Evolutionary conservation across 1,140 invertebrate species (phyloP), one percentile per base, ranked within the genome.

Genomic region (Oncopodura yosiiana): DNA sequence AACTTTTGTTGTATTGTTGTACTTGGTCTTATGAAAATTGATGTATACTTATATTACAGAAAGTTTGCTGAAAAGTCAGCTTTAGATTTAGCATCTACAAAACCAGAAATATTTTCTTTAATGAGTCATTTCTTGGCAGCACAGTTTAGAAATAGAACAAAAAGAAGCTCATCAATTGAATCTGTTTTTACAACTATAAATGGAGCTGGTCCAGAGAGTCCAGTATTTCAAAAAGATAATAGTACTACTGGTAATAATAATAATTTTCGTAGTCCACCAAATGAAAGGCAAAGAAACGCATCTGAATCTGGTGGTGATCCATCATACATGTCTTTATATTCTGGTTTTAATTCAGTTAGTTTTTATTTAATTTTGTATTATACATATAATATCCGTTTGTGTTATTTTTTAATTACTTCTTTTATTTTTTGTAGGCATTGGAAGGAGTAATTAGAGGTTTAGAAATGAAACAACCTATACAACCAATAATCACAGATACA

Each of bases 11-110:
- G 21, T 21, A 24, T 43, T 21, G 12, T 9, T 27, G 23, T 43
- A 45, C 23, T 45, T 45, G 43, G 19, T 45, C 19, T 24, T 8
- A 41, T 41, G 6, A 37, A 24, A 53, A 39, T 41, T 52, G 11
- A 27, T 54, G 24, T 27, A 30, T 32, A n/a, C 3, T 53, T 46
- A 41, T 50, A 16, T 26, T 49, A 11, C 58, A 74, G 73, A 37
- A 72, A 73, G 58, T 68, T 69, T 67, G 65, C 66, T 39, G 69
- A 69, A 14, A 67, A 70, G 66, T 75, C 73, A 30, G 74, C 77
- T 32, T 63, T 77, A 34, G 76, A 79, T 56, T 62, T 80, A 46
- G 73, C 76, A 3, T 52, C 55, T 12, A 29, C 44, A 18, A 75
- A 76, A 49, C 69, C 70, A 42, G 66, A 70, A 48, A 49, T 80